A percentile compares a stretch with the other conserved stretches of the same genome.
Conservation (phyloP, 2,888 invertebrate species). For the Venustoraphidia nigricollis region DNA sequence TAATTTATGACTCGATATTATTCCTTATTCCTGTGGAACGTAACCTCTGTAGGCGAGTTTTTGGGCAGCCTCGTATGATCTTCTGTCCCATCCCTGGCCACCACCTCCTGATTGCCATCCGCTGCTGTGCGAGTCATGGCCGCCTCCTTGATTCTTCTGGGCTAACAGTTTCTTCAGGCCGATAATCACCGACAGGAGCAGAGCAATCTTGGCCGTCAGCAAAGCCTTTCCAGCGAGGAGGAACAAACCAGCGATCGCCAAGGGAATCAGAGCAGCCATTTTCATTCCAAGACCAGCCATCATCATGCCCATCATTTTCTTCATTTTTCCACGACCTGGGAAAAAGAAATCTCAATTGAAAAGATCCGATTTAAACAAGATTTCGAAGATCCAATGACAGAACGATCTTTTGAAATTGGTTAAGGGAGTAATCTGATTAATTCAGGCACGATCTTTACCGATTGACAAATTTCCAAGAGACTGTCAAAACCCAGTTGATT, state of each 20-base stretch:
- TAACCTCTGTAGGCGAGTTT: conserved; percentile 59
- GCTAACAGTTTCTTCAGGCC: conserved; percentile 66
- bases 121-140: conserved; percentile 26
- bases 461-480: no score
- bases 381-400: no score
- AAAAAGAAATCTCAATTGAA: conserved; percentile 11
- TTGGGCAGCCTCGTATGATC: conserved; percentile 40
- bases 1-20: no score
- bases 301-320: conserved; percentile 85
- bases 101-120: conserved; percentile 28
- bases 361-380: no score
- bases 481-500: no score
- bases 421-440: no score
- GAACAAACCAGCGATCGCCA: conserved; percentile 68
- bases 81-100: conserved; percentile 55
- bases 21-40: conserved; percentile 22
- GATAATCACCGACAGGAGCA: conserved; percentile 66
- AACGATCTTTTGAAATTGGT: no score
- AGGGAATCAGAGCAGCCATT: conserved; percentile 64
- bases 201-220: conserved; percentile 62
- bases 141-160: conserved; percentile 34
- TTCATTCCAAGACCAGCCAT: conserved; percentile 80
- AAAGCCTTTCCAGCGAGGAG: conserved; percentile 74
- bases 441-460: no score
- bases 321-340: conserved; percentile 70